Percentiles rank a stretch among this genome's conserved stretches.
Conservation (phyloP, 23 tunicate species). For the Styela clava region DNA sequence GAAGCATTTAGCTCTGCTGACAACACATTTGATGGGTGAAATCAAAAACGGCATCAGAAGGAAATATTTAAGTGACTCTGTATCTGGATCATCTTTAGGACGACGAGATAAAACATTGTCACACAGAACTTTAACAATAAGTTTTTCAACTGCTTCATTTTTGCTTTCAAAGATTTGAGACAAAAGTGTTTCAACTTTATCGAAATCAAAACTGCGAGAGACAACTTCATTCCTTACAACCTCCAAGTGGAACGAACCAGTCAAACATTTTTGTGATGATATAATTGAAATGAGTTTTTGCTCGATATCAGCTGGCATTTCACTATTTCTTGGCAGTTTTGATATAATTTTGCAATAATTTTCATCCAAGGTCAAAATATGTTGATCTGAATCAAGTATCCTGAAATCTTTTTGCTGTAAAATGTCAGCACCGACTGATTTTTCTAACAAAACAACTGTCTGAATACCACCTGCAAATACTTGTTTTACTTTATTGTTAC, state of each 20-base stretch:
- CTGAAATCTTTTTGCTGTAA: not conserved
- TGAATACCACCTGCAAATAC: not conserved
- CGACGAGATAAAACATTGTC: not conserved
- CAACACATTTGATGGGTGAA: not conserved
- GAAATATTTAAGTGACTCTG: not conserved
- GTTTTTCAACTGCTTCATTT: not conserved
- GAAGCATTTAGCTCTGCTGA: not conserved
- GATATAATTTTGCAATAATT: not conserved
- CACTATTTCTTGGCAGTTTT: not conserved
- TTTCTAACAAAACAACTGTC: not conserved
- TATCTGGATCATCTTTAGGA: not conserved
- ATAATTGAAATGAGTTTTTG: not conserved
- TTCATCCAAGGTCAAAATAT: not conserved
- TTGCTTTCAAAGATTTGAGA: not conserved
- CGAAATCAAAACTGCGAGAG: not conserved
- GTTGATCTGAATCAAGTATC: not conserved
- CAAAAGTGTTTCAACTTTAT: not conserved
- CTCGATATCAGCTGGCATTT: not conserved
- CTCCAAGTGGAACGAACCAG: not conserved
- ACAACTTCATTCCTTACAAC: not conserved
- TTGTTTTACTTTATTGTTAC: not conserved
- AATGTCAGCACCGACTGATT: not conserved
- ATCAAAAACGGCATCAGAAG: not conserved
- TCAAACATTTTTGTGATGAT: not conserved
- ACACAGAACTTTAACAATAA: not conserved